Conservation (phyloP, 2,888 invertebrate species). For the Epirrita christyi region DNA sequence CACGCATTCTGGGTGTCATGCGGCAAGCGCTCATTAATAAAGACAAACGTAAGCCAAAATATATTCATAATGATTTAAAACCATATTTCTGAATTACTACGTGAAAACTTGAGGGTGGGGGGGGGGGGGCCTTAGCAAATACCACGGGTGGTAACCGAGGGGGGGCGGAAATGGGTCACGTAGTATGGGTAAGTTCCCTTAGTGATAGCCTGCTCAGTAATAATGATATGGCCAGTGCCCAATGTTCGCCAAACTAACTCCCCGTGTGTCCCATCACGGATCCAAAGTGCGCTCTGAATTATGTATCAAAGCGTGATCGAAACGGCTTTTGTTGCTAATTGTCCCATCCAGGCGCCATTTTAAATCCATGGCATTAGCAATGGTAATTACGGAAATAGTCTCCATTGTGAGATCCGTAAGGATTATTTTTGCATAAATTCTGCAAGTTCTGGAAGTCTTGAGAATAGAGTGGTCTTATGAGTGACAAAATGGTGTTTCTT, state of each 20-base stretch:
- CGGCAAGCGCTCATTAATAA: no score
- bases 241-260: conserved; percentile 1
- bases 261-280: conserved; percentile 44
- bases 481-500: conserved; percentile 12
- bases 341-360: conserved; percentile 43
- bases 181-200: no score
- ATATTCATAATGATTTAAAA: no score
- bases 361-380: conserved; percentile 38
- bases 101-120: no score
- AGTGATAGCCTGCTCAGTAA: no score
- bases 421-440: conserved; percentile 27
- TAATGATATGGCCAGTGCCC: no score
- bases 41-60: no score
- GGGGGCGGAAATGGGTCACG: no score
- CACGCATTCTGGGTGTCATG: no score
- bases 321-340: conserved; percentile 59
- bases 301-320: conserved; percentile 64
- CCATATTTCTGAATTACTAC: no score
- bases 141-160: no score
- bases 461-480: background rate
- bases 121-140: no score
- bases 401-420: conserved; percentile 17
- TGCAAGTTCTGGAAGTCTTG: conserved; percentile 1
- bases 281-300: conserved; percentile 59
- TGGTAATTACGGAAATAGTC: conserved; percentile 28